These are phyloP conservation scores for Sebastes itinus DNA, from an alignment of 2,797 vertebrate species.

Conservation along the genomic window DNA sequence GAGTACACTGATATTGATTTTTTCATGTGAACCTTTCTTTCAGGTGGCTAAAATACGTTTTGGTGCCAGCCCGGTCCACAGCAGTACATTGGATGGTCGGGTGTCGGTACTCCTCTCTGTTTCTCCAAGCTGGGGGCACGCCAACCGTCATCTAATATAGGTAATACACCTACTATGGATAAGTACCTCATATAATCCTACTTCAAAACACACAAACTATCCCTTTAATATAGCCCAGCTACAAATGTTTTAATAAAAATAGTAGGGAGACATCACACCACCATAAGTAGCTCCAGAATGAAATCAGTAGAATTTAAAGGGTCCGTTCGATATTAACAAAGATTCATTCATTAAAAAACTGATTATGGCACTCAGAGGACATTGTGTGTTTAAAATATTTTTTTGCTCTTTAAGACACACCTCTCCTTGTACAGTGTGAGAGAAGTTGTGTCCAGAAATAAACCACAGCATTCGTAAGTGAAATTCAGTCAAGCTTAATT, in stretches of 20 bases:
- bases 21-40: too few relatives aligned
- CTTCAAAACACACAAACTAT: too few relatives aligned
- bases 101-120: too few relatives aligned
- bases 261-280: conserved; percentile 1
- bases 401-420: conserved; percentile 27
- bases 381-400: conserved; percentile 22
- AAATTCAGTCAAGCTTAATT: conserved; percentile 50
- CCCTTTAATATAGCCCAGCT: conserved; percentile 33
- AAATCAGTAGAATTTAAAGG: conserved; percentile 73
- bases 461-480: conserved; percentile 51
- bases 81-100: too few relatives aligned
- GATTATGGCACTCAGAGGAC: conserved; percentile 63
- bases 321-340: conserved; percentile 55
- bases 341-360: conserved; percentile 44
- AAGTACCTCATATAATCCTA: too few relatives aligned
- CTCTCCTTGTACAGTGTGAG: not conserved
- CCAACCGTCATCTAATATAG: too few relatives aligned
- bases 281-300: conserved; percentile 26
- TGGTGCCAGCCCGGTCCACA: too few relatives aligned
- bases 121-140: too few relatives aligned
- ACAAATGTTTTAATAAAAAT: conserved; percentile 33
- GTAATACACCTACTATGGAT: too few relatives aligned
- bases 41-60: too few relatives aligned
- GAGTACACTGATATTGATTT: too few relatives aligned
- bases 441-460: conserved; percentile 29